Conservation (phyloP, 2,797 vertebrate genomes). For the Intellagama lesueurii region DNA sequence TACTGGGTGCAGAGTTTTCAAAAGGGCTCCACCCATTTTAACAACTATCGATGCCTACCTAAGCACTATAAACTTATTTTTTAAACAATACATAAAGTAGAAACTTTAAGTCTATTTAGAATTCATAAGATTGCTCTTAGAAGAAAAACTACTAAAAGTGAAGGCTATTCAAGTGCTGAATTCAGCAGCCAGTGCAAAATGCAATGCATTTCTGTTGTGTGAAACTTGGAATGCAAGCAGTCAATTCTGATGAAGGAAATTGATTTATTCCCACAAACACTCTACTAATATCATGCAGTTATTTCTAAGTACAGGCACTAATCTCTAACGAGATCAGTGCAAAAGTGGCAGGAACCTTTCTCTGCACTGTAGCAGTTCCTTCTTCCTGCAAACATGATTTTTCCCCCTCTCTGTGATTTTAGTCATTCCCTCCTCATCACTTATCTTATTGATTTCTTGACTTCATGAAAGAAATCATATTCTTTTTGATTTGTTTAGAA, state of each 20-base stretch:
- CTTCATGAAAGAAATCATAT: conserved; percentile 38
- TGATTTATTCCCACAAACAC: not conserved
- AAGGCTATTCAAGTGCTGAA: not conserved
- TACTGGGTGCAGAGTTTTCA: not conserved
- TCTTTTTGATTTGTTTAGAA: conserved; percentile 44
- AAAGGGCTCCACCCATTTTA: not conserved
- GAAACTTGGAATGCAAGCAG: not conserved
- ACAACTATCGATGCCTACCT: not conserved
- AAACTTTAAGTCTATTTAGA: not conserved
- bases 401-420: not conserved
- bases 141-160: not conserved
- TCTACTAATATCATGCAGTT: not conserved
- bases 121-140: not conserved
- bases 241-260: not conserved
- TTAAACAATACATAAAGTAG: not conserved
- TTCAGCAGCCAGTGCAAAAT: not conserved
- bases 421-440: conserved; percentile 27
- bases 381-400: not conserved
- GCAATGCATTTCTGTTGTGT: not conserved
- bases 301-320: not conserved
- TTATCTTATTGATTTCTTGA: conserved; percentile 28
- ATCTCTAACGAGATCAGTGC: not conserved
- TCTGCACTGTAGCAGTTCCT: not conserved
- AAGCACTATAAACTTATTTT: not conserved
- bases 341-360: not conserved